Percentiles rank a stretch among this genome's conserved stretches.
These are phyloP conservation scores for Gari tellinella DNA, from an alignment of 2,888 invertebrate genomes.

Conservation along the genomic window DNA sequence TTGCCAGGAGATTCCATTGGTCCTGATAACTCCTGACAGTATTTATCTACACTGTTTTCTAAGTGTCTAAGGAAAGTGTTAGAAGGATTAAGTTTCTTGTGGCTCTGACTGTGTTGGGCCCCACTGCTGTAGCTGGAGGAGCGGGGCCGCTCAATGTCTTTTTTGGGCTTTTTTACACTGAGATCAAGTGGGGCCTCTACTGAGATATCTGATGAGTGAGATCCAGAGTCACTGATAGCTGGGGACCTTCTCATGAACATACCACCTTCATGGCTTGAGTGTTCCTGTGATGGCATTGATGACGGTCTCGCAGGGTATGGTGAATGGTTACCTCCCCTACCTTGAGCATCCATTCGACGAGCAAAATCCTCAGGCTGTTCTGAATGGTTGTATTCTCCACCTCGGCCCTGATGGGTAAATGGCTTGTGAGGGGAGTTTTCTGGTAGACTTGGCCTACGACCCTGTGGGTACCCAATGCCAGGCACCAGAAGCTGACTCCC, in stretches of 20 bases:
- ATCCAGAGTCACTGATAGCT: no score
- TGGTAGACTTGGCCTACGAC: slow-evolving; percentile 7
- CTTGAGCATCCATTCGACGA: background rate
- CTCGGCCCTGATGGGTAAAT: no score
- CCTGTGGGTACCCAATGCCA: slow-evolving; percentile 4
- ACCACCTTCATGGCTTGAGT: background rate
- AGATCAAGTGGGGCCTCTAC: slow-evolving; percentile 61
- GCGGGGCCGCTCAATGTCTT: slow-evolving; percentile 6
- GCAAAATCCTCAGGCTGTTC: no score
- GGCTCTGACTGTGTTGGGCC: slow-evolving; percentile 17
- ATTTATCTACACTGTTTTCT: slow-evolving; percentile 74
- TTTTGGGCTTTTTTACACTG: slow-evolving; percentile 57
- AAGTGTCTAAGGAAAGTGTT: slow-evolving; percentile 65
- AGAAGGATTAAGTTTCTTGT: slow-evolving; percentile 34
- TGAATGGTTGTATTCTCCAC: no score
- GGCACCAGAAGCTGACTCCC: slow-evolving; percentile 1
- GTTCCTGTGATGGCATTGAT: slow-evolving; percentile 18
- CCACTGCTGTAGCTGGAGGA: slow-evolving; percentile 31
- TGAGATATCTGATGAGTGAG: no score
- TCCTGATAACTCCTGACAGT: slow-evolving; percentile 60
- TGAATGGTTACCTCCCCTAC: slow-evolving; percentile 3
- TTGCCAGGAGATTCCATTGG: slow-evolving; percentile 20
- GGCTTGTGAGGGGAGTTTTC: slow-evolving; percentile 11
- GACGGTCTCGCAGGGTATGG: slow-evolving; percentile 27
- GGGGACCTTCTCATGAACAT: no score